A percentile compares a stretch with the other conserved stretches of the same genome.
phyloP scores from a whole-genome alignment of 1,140 invertebrate genomes.

The Heterodera schachtii region DNA sequence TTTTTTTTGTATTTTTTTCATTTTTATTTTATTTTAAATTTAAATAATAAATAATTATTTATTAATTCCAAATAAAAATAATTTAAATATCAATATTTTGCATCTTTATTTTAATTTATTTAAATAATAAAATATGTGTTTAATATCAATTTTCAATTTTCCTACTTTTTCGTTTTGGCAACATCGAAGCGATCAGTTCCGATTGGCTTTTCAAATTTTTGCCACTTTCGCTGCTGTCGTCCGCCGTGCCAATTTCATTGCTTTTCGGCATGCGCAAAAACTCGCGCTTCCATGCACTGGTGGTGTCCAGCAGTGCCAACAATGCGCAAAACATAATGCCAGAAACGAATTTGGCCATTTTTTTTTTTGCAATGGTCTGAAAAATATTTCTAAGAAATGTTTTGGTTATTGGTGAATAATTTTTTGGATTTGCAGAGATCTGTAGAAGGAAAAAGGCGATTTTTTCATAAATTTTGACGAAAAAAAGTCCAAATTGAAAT shows the following conservation, averaged over 20 bases:
- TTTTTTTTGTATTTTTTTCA: constrained; percentile 1
- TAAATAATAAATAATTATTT: too few relatives aligned
- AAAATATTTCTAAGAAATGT: neutral
- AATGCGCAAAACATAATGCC: neutral
- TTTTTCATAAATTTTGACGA: too few relatives aligned
- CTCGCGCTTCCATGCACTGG: neutral
- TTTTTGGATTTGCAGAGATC: too few relatives aligned
- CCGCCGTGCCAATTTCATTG: neutral
- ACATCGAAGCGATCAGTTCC: neutral
- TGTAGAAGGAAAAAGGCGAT: too few relatives aligned
- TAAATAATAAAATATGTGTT: too few relatives aligned
- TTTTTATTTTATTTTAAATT: too few relatives aligned
- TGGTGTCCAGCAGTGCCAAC: neutral
- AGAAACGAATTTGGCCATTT: neutral
- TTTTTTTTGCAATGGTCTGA: neutral
- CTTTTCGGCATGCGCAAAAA: neutral
- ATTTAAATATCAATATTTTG: too few relatives aligned
- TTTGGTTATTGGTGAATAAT: neutral
- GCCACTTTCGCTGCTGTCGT: neutral
- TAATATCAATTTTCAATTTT: too few relatives aligned
- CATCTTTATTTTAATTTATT: too few relatives aligned
- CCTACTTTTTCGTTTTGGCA: neutral
- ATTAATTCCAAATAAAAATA: too few relatives aligned
- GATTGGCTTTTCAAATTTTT: neutral
- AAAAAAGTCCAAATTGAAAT: too few relatives aligned